Percentiles rank a stretch among this genome's conserved stretches.
These are phyloP conservation scores for Ceratina japonica DNA, from an alignment of 1,140 invertebrate genomes.

Conservation along the genomic window DNA sequence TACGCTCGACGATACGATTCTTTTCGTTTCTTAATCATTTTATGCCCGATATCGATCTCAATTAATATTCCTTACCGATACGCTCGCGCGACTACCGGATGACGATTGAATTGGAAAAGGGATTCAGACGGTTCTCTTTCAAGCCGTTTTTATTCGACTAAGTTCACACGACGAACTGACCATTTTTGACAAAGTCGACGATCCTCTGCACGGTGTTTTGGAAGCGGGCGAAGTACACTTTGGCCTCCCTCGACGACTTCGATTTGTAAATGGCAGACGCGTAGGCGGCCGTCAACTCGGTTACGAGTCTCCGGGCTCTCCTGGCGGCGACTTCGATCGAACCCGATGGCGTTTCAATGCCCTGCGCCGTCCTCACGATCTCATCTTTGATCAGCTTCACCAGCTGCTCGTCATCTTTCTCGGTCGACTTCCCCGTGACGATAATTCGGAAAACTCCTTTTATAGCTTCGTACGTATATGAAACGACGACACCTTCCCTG, in stretches of 20 bases:
- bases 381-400: constrained; percentile 60
- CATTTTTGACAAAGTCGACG: constrained; percentile 64
- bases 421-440: constrained; percentile 48
- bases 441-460: constrained; percentile 53
- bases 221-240: constrained; percentile 53
- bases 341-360: constrained; percentile 50
- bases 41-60: no score
- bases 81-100: no score
- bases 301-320: constrained; percentile 61
- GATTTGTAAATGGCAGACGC: constrained; percentile 64
- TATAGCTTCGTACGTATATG: constrained; percentile 51
- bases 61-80: no score
- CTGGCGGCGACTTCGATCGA: constrained; percentile 62
- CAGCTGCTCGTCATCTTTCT: constrained; percentile 52
- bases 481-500: neutral
- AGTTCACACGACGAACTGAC: constrained; percentile 40
- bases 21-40: neutral
- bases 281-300: constrained; percentile 65
- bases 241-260: constrained; percentile 52
- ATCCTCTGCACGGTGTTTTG: constrained; percentile 63
- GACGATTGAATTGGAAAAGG: no score
- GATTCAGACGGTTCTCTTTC: no score
- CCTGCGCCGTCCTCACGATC: constrained; percentile 54
- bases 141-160: no score
- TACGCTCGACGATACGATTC: neutral